phyloP scores from a whole-genome alignment of 2,797 vertebrate species.

The Monodelphis domestica region DNA sequence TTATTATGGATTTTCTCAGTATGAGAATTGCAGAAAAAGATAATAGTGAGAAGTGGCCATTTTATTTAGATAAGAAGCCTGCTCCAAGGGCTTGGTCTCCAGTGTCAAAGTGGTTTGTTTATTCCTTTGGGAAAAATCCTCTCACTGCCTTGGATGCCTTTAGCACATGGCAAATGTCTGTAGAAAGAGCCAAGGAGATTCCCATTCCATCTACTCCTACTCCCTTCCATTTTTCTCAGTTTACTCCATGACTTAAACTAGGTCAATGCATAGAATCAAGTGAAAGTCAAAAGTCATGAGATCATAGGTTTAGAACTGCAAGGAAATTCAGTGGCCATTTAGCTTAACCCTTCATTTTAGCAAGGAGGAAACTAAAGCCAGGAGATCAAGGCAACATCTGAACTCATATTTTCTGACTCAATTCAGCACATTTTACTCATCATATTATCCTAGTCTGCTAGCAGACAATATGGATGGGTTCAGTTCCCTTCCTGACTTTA shows the following conservation, averaged over 20 bases:
- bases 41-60: slow-evolving; percentile 11
- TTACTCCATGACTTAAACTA: not conserved
- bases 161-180: slow-evolving; percentile 18
- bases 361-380: no score
- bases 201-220: not conserved
- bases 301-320: not conserved
- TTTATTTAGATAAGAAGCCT: slow-evolving; percentile 12
- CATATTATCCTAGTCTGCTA: not conserved
- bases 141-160: not conserved
- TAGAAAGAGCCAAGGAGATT: not conserved
- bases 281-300: slow-evolving; percentile 38
- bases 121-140: slow-evolving; percentile 17
- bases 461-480: not conserved
- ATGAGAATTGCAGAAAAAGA: not conserved
- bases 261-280: slow-evolving; percentile 36
- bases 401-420: no score
- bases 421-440: no score
- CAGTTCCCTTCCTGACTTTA: not conserved
- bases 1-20: slow-evolving; percentile 19
- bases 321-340: not conserved
- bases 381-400: no score
- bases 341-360: not conserved
- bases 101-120: slow-evolving; percentile 16
- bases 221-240: slow-evolving; percentile 25
- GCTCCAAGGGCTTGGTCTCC: slow-evolving; percentile 11